phyloP scores from a whole-genome alignment of 1,140 invertebrate species.

The Ostrea denselamellosa region DNA sequence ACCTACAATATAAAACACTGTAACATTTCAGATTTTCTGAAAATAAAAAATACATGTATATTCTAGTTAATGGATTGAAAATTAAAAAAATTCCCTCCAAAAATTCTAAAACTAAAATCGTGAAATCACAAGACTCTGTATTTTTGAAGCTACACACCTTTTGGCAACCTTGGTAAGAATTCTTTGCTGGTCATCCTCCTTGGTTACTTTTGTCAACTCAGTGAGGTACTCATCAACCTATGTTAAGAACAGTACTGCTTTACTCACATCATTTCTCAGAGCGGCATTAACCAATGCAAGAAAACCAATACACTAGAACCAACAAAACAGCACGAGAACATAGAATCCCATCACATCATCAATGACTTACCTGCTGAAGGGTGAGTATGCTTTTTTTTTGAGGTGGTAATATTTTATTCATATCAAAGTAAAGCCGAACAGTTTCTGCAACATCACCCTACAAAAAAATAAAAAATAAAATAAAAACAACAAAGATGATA shows the following conservation, averaged over 20 bases:
- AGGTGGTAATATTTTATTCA: conserved; percentile 83
- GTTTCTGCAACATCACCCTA: conserved; percentile 93
- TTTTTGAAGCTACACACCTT: conserved; percentile 74
- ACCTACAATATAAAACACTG: conserved; percentile 81
- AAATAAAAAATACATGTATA: background rate
- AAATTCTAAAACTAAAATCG: background rate
- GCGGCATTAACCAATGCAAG: too few relatives aligned
- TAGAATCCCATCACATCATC: too few relatives aligned
- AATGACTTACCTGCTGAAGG: conserved; percentile 86
- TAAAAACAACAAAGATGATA: background rate
- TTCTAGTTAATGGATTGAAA: background rate
- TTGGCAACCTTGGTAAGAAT: conserved; percentile 87
- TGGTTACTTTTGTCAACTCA: conserved; percentile 87
- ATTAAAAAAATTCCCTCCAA: background rate
- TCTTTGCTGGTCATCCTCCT: conserved; percentile 91
- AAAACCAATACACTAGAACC: too few relatives aligned
- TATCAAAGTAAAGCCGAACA: conserved; percentile 88
- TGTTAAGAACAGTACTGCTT: background rate
- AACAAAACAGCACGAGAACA: too few relatives aligned
- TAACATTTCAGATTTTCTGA: background rate
- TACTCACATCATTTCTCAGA: too few relatives aligned
- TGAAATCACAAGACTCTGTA: background rate
- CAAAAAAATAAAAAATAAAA: background rate
- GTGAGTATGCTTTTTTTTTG: conserved; percentile 86
- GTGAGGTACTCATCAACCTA: conserved; percentile 88